phyloP scores from a whole-genome alignment of 2,113 vertebrate genomes.

The Epinephelus lanceolatus region DNA sequence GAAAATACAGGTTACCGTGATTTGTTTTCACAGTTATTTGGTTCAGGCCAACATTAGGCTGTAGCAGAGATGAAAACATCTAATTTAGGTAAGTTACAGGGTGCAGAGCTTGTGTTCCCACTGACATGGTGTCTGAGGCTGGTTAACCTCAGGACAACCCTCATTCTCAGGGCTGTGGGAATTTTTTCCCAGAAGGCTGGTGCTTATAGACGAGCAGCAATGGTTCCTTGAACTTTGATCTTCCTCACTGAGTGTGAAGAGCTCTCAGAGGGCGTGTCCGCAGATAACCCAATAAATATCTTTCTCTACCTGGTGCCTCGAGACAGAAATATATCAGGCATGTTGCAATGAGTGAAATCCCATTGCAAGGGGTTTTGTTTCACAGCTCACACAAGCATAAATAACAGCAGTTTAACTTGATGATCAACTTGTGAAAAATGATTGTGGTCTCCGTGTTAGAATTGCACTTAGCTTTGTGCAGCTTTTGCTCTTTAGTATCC shows the following conservation, averaged over 20 bases:
- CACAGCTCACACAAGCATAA: conserved; percentile 23
- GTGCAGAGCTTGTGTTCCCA: conserved; percentile 49
- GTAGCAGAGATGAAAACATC: conserved; percentile 50
- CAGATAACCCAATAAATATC: conserved; percentile 61
- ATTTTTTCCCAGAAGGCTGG: conserved; percentile 63
- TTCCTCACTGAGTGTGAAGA: conserved; percentile 51
- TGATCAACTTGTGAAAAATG: conserved; percentile 18
- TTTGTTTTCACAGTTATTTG: conserved; percentile 40
- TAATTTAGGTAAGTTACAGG: conserved; percentile 58
- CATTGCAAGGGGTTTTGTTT: conserved; percentile 16
- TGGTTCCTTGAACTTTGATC: conserved; percentile 77
- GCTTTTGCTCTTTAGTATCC: background rate
- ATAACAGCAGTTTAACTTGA: conserved; percentile 1
- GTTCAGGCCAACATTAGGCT: conserved; percentile 28
- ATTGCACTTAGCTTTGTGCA: background rate
- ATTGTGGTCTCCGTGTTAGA: background rate
- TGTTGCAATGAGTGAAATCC: conserved; percentile 39
- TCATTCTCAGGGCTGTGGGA: conserved; percentile 71
- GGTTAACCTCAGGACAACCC: conserved; percentile 68
- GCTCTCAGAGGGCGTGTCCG: conserved; percentile 57
- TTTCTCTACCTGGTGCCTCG: conserved; percentile 20
- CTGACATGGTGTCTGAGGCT: conserved; percentile 57
- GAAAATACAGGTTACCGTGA: conserved; percentile 35
- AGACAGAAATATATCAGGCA: conserved; percentile 35
- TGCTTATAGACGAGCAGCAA: conserved; percentile 34